phyloP scores from a whole-genome alignment of 2,797 vertebrate species.

The Choloepus didactylus region DNA sequence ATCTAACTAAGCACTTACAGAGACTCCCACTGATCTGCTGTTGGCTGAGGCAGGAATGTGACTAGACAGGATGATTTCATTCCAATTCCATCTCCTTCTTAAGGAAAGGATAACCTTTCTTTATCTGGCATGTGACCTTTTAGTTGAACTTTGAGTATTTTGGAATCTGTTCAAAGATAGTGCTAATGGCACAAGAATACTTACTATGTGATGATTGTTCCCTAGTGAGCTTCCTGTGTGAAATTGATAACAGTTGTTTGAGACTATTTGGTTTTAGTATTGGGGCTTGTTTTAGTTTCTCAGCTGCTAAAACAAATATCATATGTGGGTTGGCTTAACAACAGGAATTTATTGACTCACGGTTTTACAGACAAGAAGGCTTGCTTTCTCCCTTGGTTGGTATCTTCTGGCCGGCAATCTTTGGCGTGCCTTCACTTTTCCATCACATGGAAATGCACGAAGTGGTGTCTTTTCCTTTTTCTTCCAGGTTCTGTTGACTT shows the following conservation, averaged over 20 bases:
- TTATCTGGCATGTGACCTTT: constrained; percentile 67
- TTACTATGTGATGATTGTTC: background rate
- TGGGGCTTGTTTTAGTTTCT: background rate
- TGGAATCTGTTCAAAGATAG: constrained; percentile 38
- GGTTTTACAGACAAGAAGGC: too few relatives aligned
- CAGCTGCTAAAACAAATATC: too few relatives aligned
- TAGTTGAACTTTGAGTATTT: constrained; percentile 44
- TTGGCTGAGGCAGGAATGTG: background rate
- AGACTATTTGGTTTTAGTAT: background rate
- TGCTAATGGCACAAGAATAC: background rate
- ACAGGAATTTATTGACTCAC: too few relatives aligned
- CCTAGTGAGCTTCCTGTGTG: constrained; percentile 31
- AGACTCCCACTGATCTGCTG: background rate
- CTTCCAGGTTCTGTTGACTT: too few relatives aligned
- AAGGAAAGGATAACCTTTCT: constrained; percentile 65
- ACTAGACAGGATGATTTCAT: constrained; percentile 49
- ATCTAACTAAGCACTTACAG: background rate
- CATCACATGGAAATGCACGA: too few relatives aligned
- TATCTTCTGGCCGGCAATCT: too few relatives aligned
- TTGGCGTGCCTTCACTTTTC: too few relatives aligned
- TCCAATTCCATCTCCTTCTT: constrained; percentile 14
- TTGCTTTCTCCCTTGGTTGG: too few relatives aligned
- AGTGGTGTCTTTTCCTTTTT: too few relatives aligned
- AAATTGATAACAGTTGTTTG: constrained; percentile 18
- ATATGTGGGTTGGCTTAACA: too few relatives aligned